Base-by-base conservation (phyloP, 2,888 invertebrate genomes). In the Dasypogon diadema region DNA sequence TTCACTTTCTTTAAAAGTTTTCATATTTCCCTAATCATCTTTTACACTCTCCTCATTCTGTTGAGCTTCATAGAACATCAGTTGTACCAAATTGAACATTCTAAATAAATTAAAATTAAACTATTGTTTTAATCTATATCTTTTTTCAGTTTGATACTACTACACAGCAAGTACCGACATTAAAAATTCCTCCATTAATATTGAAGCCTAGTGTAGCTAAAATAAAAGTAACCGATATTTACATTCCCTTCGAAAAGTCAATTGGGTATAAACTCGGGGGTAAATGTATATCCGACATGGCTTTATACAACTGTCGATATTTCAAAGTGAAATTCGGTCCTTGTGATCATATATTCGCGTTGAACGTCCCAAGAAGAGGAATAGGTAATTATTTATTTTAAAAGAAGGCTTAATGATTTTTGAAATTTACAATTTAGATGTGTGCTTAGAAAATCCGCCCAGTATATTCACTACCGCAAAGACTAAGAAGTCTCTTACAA, bases 251-350 rank as follows among this genome's bases (percentile, higher is more conserved):
- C 8, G 79, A 81, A 2, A 81, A 81, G 1, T 86, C 86, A 0
- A 80, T 84, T n/a, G 81, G 82, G 1, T 76, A 78, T 55, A 78
- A 79, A 2, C 54, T 83, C 3, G 78, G 80, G 10, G 87, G 88
- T 0, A 83, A 84, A 0, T 88, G 85, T 80, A 84, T 89, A 12
- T 86, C 88, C 0, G 92, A 92, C 81, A 82, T 89, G 83, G 88
- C 89, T 0, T 85, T 91, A 6, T 87, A 89, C 60, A 89, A 90
- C 79, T 91, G 91, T 24, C 88, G 91, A 0, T 90, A 91, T 77
- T 91, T 91, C 77, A 91, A 92, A 81, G 89, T 91, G 0, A 93
- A 93, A 0, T 96, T 95, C 91, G 92, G 91, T 0, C 90, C 91
- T 0, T 89, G 89, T 12, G 89, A 89, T 80, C 88, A 88, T 0